Base-by-base conservation (phyloP, 2,888 invertebrate genomes). In the Dryobotodes eremita region DNA sequence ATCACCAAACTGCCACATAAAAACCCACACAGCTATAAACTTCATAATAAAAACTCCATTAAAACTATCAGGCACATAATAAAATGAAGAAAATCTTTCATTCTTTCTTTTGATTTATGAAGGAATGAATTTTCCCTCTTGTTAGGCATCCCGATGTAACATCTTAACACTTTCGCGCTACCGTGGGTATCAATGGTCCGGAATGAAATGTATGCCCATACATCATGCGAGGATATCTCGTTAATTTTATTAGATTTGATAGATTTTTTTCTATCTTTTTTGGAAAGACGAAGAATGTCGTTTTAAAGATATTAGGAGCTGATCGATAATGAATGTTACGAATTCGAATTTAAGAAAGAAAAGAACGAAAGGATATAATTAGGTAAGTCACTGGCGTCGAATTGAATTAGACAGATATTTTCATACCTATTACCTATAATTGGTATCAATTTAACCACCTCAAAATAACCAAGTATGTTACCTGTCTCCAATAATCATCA, bases 141-240 rank as follows among this genome's bases (percentile, higher is more conserved):
- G 92, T 92, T 93, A 92, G 84, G 79, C 85, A 88, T 83, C 73
- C 85, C 83, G 85, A 85, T 86, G 88, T 86, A 84, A 92, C 90
- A 90, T 91, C 91, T 91, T 90, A 91, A 93, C 94, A 93, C 90
- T 89, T 90, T 91, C 88, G 78, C 91, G 90, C 90, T 86, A 79
- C 77, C 85, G 79, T 89, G 85, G 83, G 57, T 90, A 85, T 91
- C 92, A 93, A 94, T 94, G 92, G 92, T 36, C 73, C 69, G 92
- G 93, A 93, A 94, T 89, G 77, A 87, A 82, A 76, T 78, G 64
- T 85, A 53, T n/a, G 57, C 26, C 20, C 73, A 50, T 85, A 76
- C 20, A 88, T 85, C 82, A 88, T 75, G 42, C 0, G 15, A 65
- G 59, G 23, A 53, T 69, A 55, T 72, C 74, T 77, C 70, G 70